phyloP scores from a whole-genome alignment of 2,888 invertebrate species.

The Sarcophaga caerulescens region DNA sequence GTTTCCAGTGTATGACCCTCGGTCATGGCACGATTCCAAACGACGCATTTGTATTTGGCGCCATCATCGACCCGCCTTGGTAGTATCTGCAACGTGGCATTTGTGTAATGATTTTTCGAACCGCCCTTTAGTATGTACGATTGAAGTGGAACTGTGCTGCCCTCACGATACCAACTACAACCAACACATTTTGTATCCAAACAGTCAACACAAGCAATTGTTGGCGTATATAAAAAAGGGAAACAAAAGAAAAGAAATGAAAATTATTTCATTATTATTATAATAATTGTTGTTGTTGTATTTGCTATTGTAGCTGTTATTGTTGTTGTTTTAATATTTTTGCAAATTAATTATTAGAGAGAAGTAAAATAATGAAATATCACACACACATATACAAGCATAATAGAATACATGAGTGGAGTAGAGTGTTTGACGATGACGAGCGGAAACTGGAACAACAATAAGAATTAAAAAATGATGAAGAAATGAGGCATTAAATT shows the following conservation, averaged over 20 bases:
- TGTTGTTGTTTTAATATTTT: slow-evolving; percentile 2
- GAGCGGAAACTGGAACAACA: not conserved
- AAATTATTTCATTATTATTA: slow-evolving; percentile 52
- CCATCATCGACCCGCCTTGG: slow-evolving; percentile 93
- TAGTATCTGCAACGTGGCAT: slow-evolving; percentile 88
- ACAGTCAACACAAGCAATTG: not conserved
- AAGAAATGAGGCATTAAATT: not conserved
- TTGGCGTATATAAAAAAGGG: slow-evolving; percentile 1
- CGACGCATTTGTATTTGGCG: slow-evolving; percentile 91
- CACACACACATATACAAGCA: not conserved
- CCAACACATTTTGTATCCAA: no score
- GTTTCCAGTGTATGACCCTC: slow-evolving; percentile 90
- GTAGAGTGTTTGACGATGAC: not conserved
- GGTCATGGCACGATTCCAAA: slow-evolving; percentile 94
- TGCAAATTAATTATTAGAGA: slow-evolving; percentile 49
- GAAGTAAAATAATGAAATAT: slow-evolving; percentile 36
- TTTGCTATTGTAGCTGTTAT: not conserved
- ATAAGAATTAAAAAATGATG: slow-evolving; percentile 2
- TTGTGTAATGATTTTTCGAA: slow-evolving; percentile 88
- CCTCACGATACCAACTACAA: slow-evolving; percentile 90
- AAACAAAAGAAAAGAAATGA: slow-evolving; percentile 25
- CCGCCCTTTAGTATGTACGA: slow-evolving; percentile 87
- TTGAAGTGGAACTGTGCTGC: slow-evolving; percentile 88
- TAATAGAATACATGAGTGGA: not conserved
- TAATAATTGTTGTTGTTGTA: not conserved